Evolutionary conservation across 2,113 vertebrate species (phyloP), one percentile per base, ranked within the genome.

Genomic region (Elephantulus edwardii): DNA sequence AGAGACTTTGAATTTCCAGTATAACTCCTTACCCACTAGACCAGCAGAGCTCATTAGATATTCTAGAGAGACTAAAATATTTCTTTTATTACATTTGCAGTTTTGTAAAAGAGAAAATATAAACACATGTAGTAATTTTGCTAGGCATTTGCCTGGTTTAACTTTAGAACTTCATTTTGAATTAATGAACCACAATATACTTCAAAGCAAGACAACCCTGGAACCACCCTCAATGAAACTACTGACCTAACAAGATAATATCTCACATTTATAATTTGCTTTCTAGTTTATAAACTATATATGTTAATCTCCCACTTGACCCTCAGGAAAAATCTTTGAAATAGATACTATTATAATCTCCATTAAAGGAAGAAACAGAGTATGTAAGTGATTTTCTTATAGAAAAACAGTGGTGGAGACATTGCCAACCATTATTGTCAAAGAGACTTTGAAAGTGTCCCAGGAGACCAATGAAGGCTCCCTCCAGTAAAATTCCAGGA

Each of bases 91-190:
- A 66, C 3, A 70, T 50, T 5, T 89, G 72, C 60, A 10, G 10
- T 44, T 42, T 83, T 83, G 71, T 40, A 38, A 16, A 12, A 17
- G 14, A 85, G 81, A 74, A 62, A 48, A 38, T 70, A 42, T 2
- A n/a, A 17, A 52, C 38, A 75, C 60, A 46, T 14, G 14, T 17
- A 35, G 8, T 19, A 58, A n/a, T 42, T 81, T 80, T 70, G 70
- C 28, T 72, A 82, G 62, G 35, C n/a, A 56, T 0, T 38, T 5
- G 50, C 26, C 58, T 91, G 14, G 33, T 77, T 91, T 91, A 64
- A 81, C n/a, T 92, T 82, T 46, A 85, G 14, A 90, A 50, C 16
- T 66, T 50, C 60, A 7, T 84, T 68, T 38, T 62, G 86, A 86
- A 78, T 26, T 60, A n/a, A 46, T 56, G 24, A 87, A 72, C 77